Percentiles rank a stretch among this genome's conserved stretches.
phyloP scores from a whole-genome alignment of 2,113 vertebrate genomes.

The Hepsetus odoe region DNA sequence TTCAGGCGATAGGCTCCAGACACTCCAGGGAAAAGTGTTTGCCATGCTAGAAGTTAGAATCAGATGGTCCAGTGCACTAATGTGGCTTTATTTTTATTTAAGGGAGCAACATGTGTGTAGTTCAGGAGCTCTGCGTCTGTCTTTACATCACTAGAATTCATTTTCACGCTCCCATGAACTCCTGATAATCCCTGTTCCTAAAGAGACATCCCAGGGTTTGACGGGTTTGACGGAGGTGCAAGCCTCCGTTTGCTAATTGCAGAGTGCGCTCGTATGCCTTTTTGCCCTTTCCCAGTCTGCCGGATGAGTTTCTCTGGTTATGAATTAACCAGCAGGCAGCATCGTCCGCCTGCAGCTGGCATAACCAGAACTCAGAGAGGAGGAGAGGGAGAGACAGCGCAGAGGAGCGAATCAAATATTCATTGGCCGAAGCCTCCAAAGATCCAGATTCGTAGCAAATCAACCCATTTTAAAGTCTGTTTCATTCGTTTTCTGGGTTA shows the following conservation, averaged over 20 bases:
- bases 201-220: background rate
- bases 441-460: conserved; percentile 46
- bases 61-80: background rate
- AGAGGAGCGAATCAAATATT: conserved; percentile 51
- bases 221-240: background rate
- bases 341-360: background rate
- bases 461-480: conserved; percentile 49
- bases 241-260: background rate
- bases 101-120: background rate
- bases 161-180: background rate
- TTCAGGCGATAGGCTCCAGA: conserved; percentile 19
- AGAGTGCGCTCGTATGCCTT: background rate
- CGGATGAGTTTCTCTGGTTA: conserved; percentile 43
- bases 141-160: background rate
- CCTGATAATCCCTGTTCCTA: background rate
- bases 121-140: background rate
- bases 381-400: conserved; percentile 4
- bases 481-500: conserved; percentile 53
- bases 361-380: conserved; percentile 43
- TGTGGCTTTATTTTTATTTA: background rate
- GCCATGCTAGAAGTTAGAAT: background rate
- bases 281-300: background rate
- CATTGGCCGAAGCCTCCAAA: conserved; percentile 47
- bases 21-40: conserved; percentile 21
- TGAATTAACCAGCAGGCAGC: conserved; percentile 57